Evolutionary conservation across 2,113 vertebrate genomes (phyloP).

Genomic region (Dicrurus megarhynchus): DNA sequence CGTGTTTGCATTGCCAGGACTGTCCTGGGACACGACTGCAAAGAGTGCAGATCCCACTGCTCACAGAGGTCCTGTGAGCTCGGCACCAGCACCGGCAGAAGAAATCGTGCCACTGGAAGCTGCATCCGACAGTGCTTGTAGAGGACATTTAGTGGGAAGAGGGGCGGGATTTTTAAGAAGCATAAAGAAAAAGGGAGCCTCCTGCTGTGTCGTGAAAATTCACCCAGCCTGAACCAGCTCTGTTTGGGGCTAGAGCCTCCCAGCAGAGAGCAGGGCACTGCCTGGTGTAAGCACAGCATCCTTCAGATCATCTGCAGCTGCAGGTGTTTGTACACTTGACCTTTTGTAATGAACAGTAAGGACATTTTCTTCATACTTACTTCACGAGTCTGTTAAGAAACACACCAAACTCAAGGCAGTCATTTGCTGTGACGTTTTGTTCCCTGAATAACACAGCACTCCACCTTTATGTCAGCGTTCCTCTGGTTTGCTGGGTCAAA

Average conservation of each 20-base stretch:
- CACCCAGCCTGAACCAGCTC: not conserved
- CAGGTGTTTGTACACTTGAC: not conserved
- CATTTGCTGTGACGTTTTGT: not conserved
- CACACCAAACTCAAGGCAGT: not conserved
- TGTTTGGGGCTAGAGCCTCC: not conserved
- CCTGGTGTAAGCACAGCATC: not conserved
- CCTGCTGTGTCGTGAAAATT: not conserved
- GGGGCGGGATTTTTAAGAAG: not conserved
- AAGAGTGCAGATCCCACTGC: not conserved
- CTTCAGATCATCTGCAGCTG: not conserved
- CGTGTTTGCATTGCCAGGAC: accelerated
- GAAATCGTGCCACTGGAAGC: not conserved
- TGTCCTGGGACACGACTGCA: accelerated
- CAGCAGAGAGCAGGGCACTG: not conserved
- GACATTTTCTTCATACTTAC: not conserved
- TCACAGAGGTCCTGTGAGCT: not conserved
- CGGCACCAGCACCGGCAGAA: accelerated
- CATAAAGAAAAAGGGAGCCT: not conserved
- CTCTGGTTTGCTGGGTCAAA: not conserved
- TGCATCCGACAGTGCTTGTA: not conserved
- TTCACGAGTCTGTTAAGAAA: not conserved
- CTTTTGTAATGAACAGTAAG: not conserved
- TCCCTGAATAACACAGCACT: not conserved
- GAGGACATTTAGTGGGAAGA: not conserved
- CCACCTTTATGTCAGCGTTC: slow-evolving; percentile 20